phyloP scores from a whole-genome alignment of 1,140 invertebrate genomes.

The Gonatopus flavifemur region DNA sequence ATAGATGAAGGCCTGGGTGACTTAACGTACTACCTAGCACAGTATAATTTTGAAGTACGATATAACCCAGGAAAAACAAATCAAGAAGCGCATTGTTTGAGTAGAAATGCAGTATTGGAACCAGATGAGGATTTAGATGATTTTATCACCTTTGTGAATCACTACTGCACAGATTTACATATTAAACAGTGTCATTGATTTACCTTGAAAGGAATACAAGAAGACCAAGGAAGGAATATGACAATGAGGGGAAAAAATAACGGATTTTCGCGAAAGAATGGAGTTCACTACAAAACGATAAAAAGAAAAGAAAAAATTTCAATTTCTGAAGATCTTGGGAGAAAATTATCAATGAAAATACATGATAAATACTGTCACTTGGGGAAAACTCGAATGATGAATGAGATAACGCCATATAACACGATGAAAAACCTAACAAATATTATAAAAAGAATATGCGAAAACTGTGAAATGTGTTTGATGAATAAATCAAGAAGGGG shows the following conservation, averaged over 20 bases:
- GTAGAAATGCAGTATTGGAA: constrained; percentile 29
- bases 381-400: constrained; percentile 17
- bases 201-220: no score
- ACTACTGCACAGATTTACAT: no score
- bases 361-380: no score
- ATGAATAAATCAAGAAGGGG: constrained; percentile 44
- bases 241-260: background rate
- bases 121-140: no score
- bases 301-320: constrained; percentile 3
- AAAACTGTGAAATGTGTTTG: constrained; percentile 5
- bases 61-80: constrained; percentile 24
- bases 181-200: no score
- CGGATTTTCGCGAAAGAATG: constrained; percentile 16
- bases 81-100: constrained; percentile 24
- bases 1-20: constrained; percentile 29
- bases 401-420: constrained; percentile 2
- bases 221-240: no score
- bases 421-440: constrained; percentile 3
- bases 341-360: no score
- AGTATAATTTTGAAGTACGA: constrained; percentile 25
- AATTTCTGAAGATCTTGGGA: background rate
- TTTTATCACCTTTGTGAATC: no score
- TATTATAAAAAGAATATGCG: constrained; percentile 4
- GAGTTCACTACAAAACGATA: no score
- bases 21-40: constrained; percentile 22